Base-by-base conservation (phyloP, 2,888 invertebrate species). In the Leptopilina myrica region DNA sequence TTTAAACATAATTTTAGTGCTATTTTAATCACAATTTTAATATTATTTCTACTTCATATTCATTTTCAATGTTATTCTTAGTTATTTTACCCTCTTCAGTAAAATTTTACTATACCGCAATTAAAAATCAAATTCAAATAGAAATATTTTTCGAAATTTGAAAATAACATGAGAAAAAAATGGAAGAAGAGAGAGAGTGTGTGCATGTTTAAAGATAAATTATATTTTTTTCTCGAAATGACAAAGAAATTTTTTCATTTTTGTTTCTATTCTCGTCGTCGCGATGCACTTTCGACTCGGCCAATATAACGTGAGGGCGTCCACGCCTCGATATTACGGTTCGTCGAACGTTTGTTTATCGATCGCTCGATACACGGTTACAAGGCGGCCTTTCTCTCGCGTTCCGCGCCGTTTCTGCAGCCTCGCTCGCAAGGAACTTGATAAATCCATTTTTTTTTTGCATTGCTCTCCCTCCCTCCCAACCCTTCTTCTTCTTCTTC, bases 321-420 rank as follows among this genome's bases (percentile, higher is more conserved):
- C 78, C 85, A 78, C 83, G 79, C 83, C 82, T 85, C 80, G 80
- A 84, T 80, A 83, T 82, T 83, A 82, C 83, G 83, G 81, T 82
- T 80, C 82, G 78, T 80, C 83, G 80, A 83, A 81, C 77, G 83
- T 86, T 82, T 84, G 80, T 85, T 84, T 80, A 82, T 82, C 84
- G 84, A 84, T 85, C 83, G 81, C 78, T 73, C 76, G 79, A 76
- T 81, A 83, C 83, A 81, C 49, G 77, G 79, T 80, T 81, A 79
- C 82, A 77, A 80, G 79, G 80, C 75, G 81, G 81, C 83, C 83
- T 85, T 82, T 83, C 83, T 84, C 82, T 85, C 82, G 79, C 82
- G 85, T 83, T 83, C 59, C 66, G 76, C 79, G 79, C 79, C 77
- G 77, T 76, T 81, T 69, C 69, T 79, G 46, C 76, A 62, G 46